Base-by-base conservation (phyloP, 2,888 invertebrate species). In the Microctonus hyperodae region DNA sequence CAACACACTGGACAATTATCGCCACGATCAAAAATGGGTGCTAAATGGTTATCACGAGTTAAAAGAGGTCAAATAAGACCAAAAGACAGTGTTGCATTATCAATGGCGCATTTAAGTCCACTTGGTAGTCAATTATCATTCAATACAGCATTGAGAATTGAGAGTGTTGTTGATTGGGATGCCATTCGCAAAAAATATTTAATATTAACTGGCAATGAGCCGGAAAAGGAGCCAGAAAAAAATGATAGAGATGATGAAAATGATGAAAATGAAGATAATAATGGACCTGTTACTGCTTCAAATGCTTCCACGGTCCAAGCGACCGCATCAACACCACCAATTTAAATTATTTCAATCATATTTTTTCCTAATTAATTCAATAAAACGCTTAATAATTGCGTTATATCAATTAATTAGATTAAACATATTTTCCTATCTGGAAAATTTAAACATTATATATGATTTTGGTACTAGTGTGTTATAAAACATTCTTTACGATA, bases 121-220 rank as follows among this genome's bases (percentile, higher is more conserved):
- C 85, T 95, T 20, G 95, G 95, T 40, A 94, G 94, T 0, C 94
- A 95, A 80, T 84, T 94, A 73, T 94, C 94, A 76, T 93, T 95
- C 85, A 90, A 89, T 78, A 90, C 90, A 69, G 88, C 88, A 55
- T 93, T 92, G 28, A 88, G 94, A 75, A 95, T 96, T 75, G 95
- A 95, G 81, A 94, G 92, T 79, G 95, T 96, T 4, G 93, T 94
- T 0, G 95, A 96, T 81, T 96, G 96, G 96, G 94, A 94, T 80
- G 87, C 91, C 9, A 95, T 96, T 68, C 92, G 95, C n/a, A 94
- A 94, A 85, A 95, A 95, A 81, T 96, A 96, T 82, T 86, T 95
- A 35, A 91, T 91, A 0, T 85, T 95, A 13, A 88, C 90, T 70
- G 91, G 91, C 1, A 86, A 86, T 64, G 90, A 91, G 73, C 90